Evolutionary conservation across 1,140 invertebrate species (phyloP), one percentile per base, ranked within the genome.

Genomic region (Hyles vespertilio): DNA sequence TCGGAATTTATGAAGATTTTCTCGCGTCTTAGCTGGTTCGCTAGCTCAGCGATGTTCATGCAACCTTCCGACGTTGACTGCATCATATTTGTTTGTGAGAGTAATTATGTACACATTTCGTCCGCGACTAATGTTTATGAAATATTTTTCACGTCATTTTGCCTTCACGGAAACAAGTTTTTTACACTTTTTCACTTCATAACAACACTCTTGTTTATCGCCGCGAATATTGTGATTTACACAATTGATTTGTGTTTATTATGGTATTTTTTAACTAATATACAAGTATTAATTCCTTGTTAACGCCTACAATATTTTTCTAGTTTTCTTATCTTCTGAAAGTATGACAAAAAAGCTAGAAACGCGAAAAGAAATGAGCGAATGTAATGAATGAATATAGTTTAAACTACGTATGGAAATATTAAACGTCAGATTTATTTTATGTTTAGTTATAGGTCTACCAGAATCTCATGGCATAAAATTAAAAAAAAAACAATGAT

Each of bases 1-100:
- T 90, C 89, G 1, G 89, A 84, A 65, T 84, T 89, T 33, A 89
- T 87, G 64, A 90, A 89, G 51, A 90, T 82, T 65, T 89, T 89
- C 66, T 90, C 89, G 48, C 84, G 72, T 51, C 81, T 67, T 46
- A 90, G 70, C 64, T 87, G 87, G 57, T 87, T 84, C 7, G 87
- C 88, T 61, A 90, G 65, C 61, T 89, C 88, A 22, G 87, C 79
- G 32, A 90, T 88, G 58, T 87, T 85, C 81, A 87, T 80, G 63
- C 86, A 82, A 36, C 85, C 83, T 59, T 89, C 88, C 10, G 88
- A 77, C 33, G 81, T 75, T 54, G 87, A 78, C 76, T 89, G 87
- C 88, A 89, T 89, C 76, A 84, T 88, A 62, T 60, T 85, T 70
- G 65, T 55, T 57, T 47, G 49, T 61, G 60, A 68, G 52, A 77